Base-by-base conservation (phyloP, 30 jellyfish, hydroid and myxozoan species). In the Clytia hemisphaerica region DNA sequence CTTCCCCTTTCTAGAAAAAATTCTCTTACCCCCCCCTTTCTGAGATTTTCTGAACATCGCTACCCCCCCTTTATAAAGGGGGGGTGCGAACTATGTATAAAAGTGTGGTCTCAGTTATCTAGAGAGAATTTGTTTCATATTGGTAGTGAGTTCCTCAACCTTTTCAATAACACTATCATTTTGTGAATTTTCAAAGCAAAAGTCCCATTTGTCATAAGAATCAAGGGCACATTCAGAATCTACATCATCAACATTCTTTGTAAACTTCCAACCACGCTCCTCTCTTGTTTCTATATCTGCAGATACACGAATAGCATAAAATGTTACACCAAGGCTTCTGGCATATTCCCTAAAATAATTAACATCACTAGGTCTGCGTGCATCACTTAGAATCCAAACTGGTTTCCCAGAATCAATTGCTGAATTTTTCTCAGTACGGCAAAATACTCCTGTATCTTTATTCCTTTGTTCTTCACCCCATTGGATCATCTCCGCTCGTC, bases 401-500 rank as follows among this genome's bases (percentile, higher is more conserved):
- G 27, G 61, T 22, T 33, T 60, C 10, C 58, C 53, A 22, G 75
- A 58, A 7, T 36, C 59, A 30, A 7, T 10, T 9, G 84, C 94
- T 3, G 67, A n/a, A 6, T 73, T 61, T 34, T 67, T 69, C 4
- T 58, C 78, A 29, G 67, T 58, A 28, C 36, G 60, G 58, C 96
- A 86, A 46, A 86, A 86, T 33, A 71, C 61, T 7, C 59, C 63
- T 0, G 78, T 73, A 46, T 86, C 93, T 0, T 25, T n/a, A 34
- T 47, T 45, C 5, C 96, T 76, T 31, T 44, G 77, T 50, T 80
- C 76, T 63, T 86, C 92, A 15, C 92, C 88, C 96, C 96, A 86
- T 16, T 30, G 32, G 50, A 86, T 86, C 96, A 86, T 86, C 29
- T 75, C 86, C 32, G 37, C 15, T 25, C 96, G 68, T 38, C 69